Conservation (phyloP, 2,888 invertebrate species). For the Polyploca ridens region DNA sequence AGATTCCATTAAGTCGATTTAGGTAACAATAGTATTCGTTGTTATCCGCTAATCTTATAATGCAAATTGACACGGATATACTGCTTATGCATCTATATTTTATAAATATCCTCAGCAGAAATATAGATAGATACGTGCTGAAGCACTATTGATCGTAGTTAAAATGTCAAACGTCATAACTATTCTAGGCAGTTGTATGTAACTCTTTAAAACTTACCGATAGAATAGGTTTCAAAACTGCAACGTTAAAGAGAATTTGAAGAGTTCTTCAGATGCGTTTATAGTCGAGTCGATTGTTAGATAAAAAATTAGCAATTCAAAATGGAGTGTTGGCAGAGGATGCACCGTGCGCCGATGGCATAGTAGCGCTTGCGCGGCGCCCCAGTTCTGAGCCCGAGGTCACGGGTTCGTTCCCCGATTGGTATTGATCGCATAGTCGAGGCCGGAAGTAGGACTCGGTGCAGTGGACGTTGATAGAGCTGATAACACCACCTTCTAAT, state of each 20-base stretch:
- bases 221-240: background rate
- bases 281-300: conserved; percentile 16
- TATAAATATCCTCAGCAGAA: background rate
- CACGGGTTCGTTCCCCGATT: conserved; percentile 82
- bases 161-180: conserved; percentile 14
- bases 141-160: conserved; percentile 14
- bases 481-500: conserved; percentile 53
- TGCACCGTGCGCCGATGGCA: conserved; percentile 57
- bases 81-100: background rate
- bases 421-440: conserved; percentile 73
- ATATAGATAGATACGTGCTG: background rate
- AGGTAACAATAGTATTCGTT: background rate
- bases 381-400: conserved; percentile 77
- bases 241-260: background rate
- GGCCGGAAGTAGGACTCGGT: conserved; percentile 75
- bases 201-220: background rate
- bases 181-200: background rate
- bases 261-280: background rate
- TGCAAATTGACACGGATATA: background rate
- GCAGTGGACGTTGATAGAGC: conserved; percentile 67
- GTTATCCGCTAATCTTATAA: background rate
- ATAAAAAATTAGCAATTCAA: conserved; percentile 69
- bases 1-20: background rate
- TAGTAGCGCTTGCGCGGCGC: conserved; percentile 78
- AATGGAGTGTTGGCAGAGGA: conserved; percentile 58